Evolutionary conservation across 2,797 vertebrate species (phyloP).

Genomic region (Coregonus suidteri): DNA sequence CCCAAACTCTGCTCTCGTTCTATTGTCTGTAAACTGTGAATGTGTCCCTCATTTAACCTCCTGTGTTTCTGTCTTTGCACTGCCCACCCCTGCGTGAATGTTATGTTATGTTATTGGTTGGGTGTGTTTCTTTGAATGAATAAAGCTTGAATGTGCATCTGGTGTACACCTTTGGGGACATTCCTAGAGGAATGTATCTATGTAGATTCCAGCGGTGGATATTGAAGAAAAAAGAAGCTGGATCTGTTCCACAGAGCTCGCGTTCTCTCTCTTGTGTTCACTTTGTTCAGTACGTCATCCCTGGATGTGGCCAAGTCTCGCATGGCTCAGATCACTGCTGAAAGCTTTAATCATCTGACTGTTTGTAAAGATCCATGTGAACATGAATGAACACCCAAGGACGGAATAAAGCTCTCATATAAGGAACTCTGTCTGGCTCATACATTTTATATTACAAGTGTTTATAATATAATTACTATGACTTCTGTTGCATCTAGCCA

Average conservation of each 20-base stretch:
- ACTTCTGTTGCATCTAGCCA: no score
- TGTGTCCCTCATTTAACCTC: constrained; percentile 51
- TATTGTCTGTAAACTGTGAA: constrained; percentile 79
- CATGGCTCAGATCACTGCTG: not conserved
- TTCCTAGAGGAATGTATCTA: constrained; percentile 23
- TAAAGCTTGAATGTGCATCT: constrained; percentile 77
- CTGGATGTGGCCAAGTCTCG: not conserved
- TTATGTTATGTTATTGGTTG: constrained; percentile 37
- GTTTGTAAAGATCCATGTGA: constrained; percentile 28
- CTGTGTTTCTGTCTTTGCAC: constrained; percentile 63
- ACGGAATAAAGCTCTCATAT: constrained; percentile 73
- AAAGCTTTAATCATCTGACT: constrained; percentile 15
- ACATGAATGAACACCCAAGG: constrained; percentile 43
- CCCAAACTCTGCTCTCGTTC: constrained; percentile 40
- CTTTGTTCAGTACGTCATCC: constrained; percentile 5
- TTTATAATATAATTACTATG: not conserved
- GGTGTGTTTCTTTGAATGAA: constrained; percentile 71
- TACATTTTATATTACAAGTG: not conserved
- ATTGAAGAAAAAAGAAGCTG: not conserved
- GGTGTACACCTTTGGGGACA: constrained; percentile 34
- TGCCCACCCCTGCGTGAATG: constrained; percentile 69
- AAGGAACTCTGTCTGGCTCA: constrained; percentile 8
- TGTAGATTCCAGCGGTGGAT: not conserved
- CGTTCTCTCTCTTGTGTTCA: constrained; percentile 38
- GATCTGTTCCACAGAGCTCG: constrained; percentile 23